Evolutionary conservation across 2,113 vertebrate genomes (phyloP).

Genomic region (Phycodurus eques): DNA sequence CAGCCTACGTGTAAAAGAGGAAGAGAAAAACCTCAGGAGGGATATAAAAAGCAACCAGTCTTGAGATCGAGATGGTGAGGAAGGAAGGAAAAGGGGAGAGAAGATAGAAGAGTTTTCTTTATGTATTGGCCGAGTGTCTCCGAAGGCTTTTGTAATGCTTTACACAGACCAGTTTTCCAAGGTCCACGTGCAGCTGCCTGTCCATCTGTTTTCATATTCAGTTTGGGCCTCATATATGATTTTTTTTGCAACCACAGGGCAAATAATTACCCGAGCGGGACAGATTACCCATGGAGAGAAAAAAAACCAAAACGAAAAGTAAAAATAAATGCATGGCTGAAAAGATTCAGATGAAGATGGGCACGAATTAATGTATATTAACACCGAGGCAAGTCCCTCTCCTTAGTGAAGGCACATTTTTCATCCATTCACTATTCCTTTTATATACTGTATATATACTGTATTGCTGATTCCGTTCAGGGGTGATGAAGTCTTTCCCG

Average conservation of each 20-base stretch:
- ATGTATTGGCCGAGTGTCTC: constrained; percentile 67
- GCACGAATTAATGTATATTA: not conserved
- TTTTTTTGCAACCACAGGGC: constrained; percentile 53
- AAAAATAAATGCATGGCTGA: constrained; percentile 52
- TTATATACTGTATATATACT: not conserved
- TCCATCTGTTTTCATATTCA: constrained; percentile 79
- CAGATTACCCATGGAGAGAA: constrained; percentile 55
- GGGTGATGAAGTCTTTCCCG: not conserved
- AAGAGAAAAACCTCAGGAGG: constrained; percentile 66
- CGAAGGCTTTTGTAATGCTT: constrained; percentile 71
- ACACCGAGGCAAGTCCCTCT: not conserved
- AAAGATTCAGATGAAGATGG: constrained; percentile 51
- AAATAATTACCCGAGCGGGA: constrained; percentile 61
- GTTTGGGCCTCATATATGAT: constrained; percentile 50
- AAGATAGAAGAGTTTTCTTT: constrained; percentile 68
- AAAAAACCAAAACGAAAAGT: constrained; percentile 47
- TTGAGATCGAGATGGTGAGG: constrained; percentile 56
- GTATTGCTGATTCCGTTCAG: not conserved
- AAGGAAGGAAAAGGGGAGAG: constrained; percentile 55
- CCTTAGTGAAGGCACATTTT: not conserved
- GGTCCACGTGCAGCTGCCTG: constrained; percentile 66
- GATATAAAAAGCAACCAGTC: constrained; percentile 65
- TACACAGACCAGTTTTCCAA: constrained; percentile 71
- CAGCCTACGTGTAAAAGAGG: constrained; percentile 68
- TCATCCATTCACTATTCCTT: not conserved